Conservation (phyloP, 2,113 vertebrate species). For the Saguinus imperator region DNA sequence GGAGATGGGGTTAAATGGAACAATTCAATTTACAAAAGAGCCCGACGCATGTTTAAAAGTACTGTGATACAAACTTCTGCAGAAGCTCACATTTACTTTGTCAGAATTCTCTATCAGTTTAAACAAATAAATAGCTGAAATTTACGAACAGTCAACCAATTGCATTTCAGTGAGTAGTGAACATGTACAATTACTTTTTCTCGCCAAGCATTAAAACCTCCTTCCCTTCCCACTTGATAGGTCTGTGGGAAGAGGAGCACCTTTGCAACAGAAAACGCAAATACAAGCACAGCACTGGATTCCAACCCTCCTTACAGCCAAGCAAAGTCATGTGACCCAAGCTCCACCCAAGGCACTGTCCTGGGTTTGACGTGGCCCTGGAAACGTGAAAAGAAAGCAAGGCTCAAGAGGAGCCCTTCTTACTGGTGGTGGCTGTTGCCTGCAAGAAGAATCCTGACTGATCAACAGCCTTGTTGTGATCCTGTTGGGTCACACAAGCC, state of each 20-base stretch:
- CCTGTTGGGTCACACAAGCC: not conserved
- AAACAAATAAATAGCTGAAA: not conserved
- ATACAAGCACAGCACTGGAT: not conserved
- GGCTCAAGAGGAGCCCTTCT: too few species aligned
- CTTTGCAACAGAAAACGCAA: not conserved
- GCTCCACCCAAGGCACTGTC: too few species aligned
- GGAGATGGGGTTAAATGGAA: not conserved
- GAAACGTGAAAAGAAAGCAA: too few species aligned
- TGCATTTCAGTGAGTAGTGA: not conserved
- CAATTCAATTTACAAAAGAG: not conserved
- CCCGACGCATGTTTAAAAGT: not conserved
- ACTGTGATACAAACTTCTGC: not conserved
- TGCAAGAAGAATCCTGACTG: not conserved
- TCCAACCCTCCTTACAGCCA: not conserved
- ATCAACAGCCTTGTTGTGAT: not conserved
- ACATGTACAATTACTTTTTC: not conserved
- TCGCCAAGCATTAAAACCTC: not conserved
- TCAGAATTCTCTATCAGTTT: not conserved
- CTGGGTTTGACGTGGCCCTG: not conserved
- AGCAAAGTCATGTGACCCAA: not conserved
- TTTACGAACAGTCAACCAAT: not conserved
- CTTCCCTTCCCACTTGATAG: not conserved
- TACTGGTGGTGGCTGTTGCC: not conserved
- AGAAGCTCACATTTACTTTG: not conserved
- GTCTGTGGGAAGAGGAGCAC: not conserved